These are phyloP conservation scores for Drosophila ambigua DNA, from an alignment of 1,140 invertebrate species.

Conservation along the genomic window DNA sequence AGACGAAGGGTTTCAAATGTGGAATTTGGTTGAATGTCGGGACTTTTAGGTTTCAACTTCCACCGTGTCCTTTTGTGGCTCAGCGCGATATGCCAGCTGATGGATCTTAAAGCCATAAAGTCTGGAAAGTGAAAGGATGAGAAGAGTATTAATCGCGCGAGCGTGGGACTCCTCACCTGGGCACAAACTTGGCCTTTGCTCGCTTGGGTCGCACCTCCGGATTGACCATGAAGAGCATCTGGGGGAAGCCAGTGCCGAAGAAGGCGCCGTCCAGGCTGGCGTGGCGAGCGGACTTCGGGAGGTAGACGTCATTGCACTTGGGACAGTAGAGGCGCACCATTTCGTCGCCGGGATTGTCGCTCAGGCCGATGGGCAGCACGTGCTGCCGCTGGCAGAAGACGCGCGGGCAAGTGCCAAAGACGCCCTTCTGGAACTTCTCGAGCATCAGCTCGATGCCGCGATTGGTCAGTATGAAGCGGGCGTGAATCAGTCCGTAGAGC, in stretches of 20 bases:
- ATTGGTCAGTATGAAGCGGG: constrained; percentile 99
- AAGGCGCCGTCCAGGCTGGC: constrained; percentile 99
- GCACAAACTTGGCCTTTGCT: constrained; percentile 97
- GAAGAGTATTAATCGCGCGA: neutral
- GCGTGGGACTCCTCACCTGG: constrained; percentile 86
- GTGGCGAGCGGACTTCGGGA: constrained; percentile 98
- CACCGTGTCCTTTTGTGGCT: neutral
- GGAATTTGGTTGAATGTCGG: constrained; percentile 28
- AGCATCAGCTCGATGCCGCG: constrained; percentile 99
- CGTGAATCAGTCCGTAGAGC: constrained; percentile 99
- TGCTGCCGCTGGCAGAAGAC: constrained; percentile 98
- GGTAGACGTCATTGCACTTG: constrained; percentile 99
- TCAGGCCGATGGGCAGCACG: constrained; percentile 97
- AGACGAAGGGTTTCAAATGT: constrained; percentile 17
- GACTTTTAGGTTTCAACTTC: constrained; percentile 17
- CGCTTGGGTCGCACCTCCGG: constrained; percentile 99
- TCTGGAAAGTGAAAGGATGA: constrained; percentile 3
- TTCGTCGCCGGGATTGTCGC: constrained; percentile 98
- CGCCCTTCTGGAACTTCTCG: constrained; percentile 98
- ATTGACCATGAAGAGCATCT: constrained; percentile 99
- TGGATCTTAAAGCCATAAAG: constrained; percentile 69
- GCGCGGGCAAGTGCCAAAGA: constrained; percentile 98
- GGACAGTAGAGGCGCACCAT: constrained; percentile 99
- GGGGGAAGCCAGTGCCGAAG: constrained; percentile 99
- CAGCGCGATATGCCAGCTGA: constrained; percentile 27